A percentile compares a stretch with the other conserved stretches of the same genome.
Conservation (phyloP, 2,113 vertebrate genomes). For the Calyptomena viridis region DNA sequence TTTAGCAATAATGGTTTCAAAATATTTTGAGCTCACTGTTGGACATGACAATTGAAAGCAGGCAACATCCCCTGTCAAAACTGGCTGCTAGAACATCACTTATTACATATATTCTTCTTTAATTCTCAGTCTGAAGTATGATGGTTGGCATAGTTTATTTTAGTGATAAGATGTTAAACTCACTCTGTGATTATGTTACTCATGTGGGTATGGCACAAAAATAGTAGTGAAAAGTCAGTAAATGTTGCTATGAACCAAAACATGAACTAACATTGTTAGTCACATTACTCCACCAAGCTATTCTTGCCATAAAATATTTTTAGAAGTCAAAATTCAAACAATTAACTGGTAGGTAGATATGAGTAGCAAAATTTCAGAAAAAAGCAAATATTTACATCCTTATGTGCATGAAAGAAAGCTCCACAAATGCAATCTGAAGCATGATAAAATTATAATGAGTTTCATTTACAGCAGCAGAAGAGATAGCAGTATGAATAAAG, state of each 20-base stretch:
- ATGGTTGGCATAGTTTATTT: neutral
- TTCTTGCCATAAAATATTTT: constrained; percentile 47
- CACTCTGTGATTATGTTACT: neutral
- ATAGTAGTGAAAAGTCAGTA: neutral
- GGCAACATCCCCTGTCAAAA: neutral
- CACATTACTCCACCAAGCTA: neutral
- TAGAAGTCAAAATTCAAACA: constrained; percentile 47
- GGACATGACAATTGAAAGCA: neutral
- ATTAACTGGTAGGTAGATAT: constrained; percentile 56
- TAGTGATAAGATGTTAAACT: neutral
- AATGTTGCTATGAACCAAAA: constrained; percentile 3
- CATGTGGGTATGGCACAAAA: neutral
- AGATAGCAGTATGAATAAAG: constrained; percentile 20
- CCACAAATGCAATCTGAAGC: constrained; percentile 51
- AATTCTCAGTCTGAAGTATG: neutral
- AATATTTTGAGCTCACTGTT: neutral
- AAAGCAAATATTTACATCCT: constrained; percentile 63
- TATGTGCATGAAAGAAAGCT: neutral
- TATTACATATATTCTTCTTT: neutral
- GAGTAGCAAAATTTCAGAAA: constrained; percentile 51
- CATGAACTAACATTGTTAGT: too few species aligned
- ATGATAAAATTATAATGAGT: constrained; percentile 48
- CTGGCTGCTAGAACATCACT: neutral
- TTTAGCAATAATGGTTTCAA: neutral
- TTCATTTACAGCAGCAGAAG: constrained; percentile 50